Evolutionary conservation across 2,797 vertebrate species (phyloP).

Genomic region (Arrhamphus sclerolepis): DNA sequence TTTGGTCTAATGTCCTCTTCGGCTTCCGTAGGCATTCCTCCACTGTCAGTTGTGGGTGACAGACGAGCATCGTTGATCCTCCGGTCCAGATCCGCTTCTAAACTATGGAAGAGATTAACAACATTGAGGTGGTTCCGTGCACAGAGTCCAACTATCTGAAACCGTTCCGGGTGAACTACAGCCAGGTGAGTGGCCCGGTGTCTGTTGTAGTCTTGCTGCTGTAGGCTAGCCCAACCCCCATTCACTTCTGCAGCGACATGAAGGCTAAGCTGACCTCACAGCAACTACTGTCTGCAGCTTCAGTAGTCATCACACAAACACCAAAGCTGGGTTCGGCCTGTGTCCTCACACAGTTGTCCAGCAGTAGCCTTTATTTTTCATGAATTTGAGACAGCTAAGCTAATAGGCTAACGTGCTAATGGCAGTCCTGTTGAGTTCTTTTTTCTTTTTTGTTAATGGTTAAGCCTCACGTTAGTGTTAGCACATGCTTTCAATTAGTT

Average conservation of each 20-base stretch:
- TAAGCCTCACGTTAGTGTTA: constrained; percentile 49
- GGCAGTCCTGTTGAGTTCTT: constrained; percentile 36
- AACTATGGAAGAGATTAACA: constrained; percentile 85
- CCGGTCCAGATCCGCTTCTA: constrained; percentile 35
- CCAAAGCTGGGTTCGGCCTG: too few relatives aligned
- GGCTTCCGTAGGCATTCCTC: constrained; percentile 72
- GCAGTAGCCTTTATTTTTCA: not conserved
- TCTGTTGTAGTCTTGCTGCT: constrained; percentile 44
- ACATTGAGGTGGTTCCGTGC: constrained; percentile 85
- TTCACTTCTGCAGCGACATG: constrained; percentile 61
- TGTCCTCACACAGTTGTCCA: not conserved
- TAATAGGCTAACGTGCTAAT: constrained; percentile 59
- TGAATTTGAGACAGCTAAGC: constrained; percentile 8
- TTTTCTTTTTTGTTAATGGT: constrained; percentile 3
- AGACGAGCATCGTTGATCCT: constrained; percentile 61
- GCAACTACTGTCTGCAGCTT: not conserved
- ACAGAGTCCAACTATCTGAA: constrained; percentile 85
- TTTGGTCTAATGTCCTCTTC: constrained; percentile 39
- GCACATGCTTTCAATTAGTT: constrained; percentile 72
- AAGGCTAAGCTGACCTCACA: constrained; percentile 49
- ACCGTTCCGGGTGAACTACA: constrained; percentile 84
- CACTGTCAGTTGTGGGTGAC: constrained; percentile 68
- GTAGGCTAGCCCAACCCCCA: constrained; percentile 71
- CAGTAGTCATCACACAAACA: not conserved
- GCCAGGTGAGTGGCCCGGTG: constrained; percentile 79